A percentile compares a stretch with the other conserved stretches of the same genome.
Conservation (phyloP, 2,888 invertebrate genomes). For the Spodoptera exigua region DNA sequence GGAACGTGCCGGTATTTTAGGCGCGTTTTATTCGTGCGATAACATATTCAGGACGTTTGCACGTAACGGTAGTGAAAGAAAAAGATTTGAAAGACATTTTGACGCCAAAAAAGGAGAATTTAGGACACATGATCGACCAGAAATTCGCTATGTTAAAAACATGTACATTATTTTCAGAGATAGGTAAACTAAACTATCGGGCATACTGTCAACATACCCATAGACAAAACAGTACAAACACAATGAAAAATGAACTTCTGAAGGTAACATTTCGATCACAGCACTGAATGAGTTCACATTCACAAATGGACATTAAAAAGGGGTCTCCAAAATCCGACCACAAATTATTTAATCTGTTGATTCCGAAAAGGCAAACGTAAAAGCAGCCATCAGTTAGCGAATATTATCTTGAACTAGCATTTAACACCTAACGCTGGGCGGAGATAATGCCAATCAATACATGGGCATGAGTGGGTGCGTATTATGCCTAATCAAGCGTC, state of each 20-base stretch:
- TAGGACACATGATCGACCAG: neutral
- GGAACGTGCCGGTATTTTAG: conserved; percentile 13
- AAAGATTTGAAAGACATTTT: conserved; percentile 1
- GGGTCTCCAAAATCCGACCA: conserved; percentile 51
- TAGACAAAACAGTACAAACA: conserved; percentile 38
- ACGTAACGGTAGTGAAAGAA: neutral
- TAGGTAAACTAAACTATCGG: neutral
- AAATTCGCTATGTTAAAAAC: neutral
- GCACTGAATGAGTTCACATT: conserved; percentile 53
- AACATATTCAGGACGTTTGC: conserved; percentile 28
- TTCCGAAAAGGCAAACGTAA: conserved; percentile 53
- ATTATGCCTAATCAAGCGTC: conserved; percentile 77
- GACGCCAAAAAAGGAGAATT: neutral
- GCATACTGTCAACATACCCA: conserved; percentile 38
- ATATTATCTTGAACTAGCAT: conserved; percentile 84
- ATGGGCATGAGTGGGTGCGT: conserved; percentile 71
- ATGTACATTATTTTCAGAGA: neutral
- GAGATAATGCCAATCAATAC: conserved; percentile 84
- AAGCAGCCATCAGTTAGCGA: conserved; percentile 79
- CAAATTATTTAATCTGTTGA: conserved; percentile 45
- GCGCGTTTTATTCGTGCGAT: conserved; percentile 38
- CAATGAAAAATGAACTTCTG: conserved; percentile 35
- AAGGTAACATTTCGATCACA: conserved; percentile 48
- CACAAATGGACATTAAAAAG: conserved; percentile 58
- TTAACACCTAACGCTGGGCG: conserved; percentile 60